A percentile compares a stretch with the other conserved stretches of the same genome.
These are phyloP conservation scores for Esperia sulphurella DNA, from an alignment of 2,888 invertebrate species.

Conservation along the genomic window DNA sequence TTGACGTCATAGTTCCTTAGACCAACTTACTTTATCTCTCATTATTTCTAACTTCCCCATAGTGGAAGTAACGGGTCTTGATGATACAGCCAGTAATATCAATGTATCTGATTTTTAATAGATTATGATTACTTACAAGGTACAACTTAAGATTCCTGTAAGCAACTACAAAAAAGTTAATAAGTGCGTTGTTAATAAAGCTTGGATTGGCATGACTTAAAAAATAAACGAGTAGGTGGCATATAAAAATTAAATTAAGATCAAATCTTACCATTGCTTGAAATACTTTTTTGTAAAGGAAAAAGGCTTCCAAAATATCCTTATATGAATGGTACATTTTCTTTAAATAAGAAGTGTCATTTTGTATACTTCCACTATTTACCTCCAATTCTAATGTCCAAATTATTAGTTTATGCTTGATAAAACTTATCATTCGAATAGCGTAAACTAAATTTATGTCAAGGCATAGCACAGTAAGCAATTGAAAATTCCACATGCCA, in stretches of 20 bases:
- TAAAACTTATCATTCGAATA: background rate
- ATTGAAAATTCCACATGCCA: background rate
- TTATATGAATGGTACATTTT: slow-evolving; percentile 7
- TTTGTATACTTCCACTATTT: background rate
- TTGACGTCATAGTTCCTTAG: too few relatives aligned
- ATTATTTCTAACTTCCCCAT: too few relatives aligned
- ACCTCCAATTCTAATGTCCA: background rate
- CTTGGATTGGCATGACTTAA: too few relatives aligned
- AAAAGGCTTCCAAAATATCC: slow-evolving; percentile 11
- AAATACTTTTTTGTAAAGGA: slow-evolving; percentile 6
- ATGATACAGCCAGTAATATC: too few relatives aligned
- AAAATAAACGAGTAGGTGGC: background rate
- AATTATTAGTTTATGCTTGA: background rate
- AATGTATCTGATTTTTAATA: too few relatives aligned
- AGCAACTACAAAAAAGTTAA: too few relatives aligned
- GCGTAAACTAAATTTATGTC: background rate
- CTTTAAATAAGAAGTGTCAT: background rate
- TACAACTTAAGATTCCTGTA: too few relatives aligned
- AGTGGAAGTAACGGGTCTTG: too few relatives aligned
- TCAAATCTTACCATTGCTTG: slow-evolving; percentile 8
- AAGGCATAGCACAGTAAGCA: background rate
- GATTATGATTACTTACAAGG: too few relatives aligned
- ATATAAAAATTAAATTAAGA: background rate
- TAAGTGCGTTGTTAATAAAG: background rate
- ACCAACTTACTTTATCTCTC: too few relatives aligned